Conservation (phyloP, 2,113 vertebrate species). For the Calidris pugnax region DNA sequence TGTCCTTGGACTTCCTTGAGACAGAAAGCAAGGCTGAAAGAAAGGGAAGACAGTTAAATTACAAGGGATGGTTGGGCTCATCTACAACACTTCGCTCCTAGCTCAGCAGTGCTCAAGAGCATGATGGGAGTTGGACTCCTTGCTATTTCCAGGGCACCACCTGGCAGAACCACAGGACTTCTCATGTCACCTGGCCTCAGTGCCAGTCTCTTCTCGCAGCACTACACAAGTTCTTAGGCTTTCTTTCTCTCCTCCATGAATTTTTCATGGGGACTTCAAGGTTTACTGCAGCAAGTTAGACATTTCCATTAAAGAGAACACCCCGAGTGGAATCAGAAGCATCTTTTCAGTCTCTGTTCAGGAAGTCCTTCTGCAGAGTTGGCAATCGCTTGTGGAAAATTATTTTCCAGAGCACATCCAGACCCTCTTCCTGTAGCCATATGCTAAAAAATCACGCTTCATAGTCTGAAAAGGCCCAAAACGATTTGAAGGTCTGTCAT, state of each 20-base stretch:
- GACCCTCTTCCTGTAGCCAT: constrained; percentile 37
- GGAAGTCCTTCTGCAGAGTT: constrained; percentile 35
- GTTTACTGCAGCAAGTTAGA: constrained; percentile 37
- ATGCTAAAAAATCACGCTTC: constrained; percentile 15
- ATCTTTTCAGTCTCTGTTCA: not conserved
- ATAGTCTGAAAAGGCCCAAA: constrained; percentile 29
- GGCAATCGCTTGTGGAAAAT: constrained; percentile 38
- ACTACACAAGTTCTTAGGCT: not conserved
- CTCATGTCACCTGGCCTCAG: not conserved
- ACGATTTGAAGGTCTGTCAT: not conserved
- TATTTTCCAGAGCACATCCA: constrained; percentile 47
- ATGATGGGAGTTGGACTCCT: not conserved
- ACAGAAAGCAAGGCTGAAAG: not conserved
- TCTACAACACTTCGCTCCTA: not conserved
- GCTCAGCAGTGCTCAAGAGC: not conserved
- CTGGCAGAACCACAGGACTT: not conserved
- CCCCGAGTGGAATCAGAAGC: constrained; percentile 19
- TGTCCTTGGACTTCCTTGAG: accelerated
- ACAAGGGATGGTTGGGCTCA: not conserved
- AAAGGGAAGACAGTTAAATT: not conserved
- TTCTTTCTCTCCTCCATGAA: constrained; percentile 4
- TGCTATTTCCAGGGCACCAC: not conserved
- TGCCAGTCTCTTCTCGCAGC: not conserved
- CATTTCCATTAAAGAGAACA: constrained; percentile 33
- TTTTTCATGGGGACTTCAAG: constrained; percentile 42